Evolutionary conservation across 2,888 invertebrate genomes (phyloP).

Genomic region (Philereme vetulata): DNA sequence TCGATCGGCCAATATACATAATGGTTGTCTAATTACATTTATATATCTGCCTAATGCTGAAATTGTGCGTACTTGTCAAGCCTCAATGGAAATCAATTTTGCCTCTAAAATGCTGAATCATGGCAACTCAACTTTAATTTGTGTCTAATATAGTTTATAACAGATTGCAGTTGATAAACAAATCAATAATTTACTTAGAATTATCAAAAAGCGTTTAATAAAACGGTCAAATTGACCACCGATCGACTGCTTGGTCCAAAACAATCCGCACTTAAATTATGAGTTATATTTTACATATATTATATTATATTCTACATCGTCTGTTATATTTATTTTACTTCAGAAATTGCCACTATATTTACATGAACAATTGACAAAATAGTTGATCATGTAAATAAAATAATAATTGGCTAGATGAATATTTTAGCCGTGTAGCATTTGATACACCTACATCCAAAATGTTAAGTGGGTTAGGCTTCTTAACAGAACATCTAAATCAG

Average conservation of each 20-base stretch:
- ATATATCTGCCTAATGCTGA: slow-evolving; percentile 8
- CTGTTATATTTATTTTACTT: slow-evolving; percentile 47
- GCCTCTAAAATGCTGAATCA: neutral
- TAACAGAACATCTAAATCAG: too few relatives aligned
- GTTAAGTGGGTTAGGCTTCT: too few relatives aligned
- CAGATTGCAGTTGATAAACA: neutral
- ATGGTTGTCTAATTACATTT: neutral
- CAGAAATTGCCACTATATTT: slow-evolving; percentile 6
- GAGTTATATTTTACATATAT: too few relatives aligned
- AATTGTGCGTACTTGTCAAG: slow-evolving; percentile 29
- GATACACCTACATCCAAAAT: too few relatives aligned
- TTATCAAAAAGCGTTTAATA: slow-evolving; percentile 11
- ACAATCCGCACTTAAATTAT: slow-evolving; percentile 46
- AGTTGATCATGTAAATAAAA: neutral
- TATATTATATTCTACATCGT: slow-evolving; percentile 44
- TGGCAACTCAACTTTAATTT: neutral
- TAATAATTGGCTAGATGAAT: neutral
- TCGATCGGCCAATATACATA: slow-evolving; percentile 31
- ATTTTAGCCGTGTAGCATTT: neutral
- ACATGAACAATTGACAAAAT: slow-evolving; percentile 1
- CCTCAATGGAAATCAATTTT: slow-evolving; percentile 7
- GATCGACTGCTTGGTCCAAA: slow-evolving; percentile 79
- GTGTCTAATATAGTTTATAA: neutral
- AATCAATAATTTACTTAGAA: neutral
- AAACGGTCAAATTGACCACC: slow-evolving; percentile 48